Conservation (phyloP, 2,113 vertebrate species). For the Larimichthys polyactis region DNA sequence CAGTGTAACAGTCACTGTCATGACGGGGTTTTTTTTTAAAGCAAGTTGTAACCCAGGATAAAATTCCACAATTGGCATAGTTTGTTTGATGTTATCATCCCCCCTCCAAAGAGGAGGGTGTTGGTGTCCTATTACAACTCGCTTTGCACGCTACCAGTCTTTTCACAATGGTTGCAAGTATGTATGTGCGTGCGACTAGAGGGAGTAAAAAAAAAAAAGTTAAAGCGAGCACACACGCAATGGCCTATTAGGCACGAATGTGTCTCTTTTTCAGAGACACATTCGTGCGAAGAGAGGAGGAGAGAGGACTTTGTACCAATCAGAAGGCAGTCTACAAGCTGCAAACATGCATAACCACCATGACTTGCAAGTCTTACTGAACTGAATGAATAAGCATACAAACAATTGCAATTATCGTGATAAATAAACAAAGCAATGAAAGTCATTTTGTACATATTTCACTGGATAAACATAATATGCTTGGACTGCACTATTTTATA, state of each 20-base stretch:
- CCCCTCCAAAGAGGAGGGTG: constrained; percentile 25
- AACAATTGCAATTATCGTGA: not conserved
- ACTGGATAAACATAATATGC: not conserved
- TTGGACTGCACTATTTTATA: not conserved
- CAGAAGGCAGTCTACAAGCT: not conserved
- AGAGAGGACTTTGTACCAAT: constrained; percentile 30
- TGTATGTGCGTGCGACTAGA: constrained; percentile 28
- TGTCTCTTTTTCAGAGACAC: constrained; percentile 5
- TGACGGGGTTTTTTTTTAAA: not conserved
- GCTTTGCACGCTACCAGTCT: constrained; percentile 65
- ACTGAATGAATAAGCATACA: not conserved
- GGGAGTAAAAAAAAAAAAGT: not conserved
- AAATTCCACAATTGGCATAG: constrained; percentile 38
- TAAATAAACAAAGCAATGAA: not conserved
- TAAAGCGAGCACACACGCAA: not conserved
- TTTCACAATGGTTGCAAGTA: constrained; percentile 1
- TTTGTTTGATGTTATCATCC: constrained; percentile 53
- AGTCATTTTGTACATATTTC: not conserved
- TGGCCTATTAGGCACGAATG: not conserved
- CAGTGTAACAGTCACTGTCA: not conserved
- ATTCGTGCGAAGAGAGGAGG: too few species aligned
- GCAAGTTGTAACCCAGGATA: not conserved
- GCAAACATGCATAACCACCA: not conserved
- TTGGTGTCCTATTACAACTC: constrained; percentile 53
- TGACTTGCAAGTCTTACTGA: constrained; percentile 30